These are phyloP conservation scores for Tachyglossus aculeatus DNA, from an alignment of 2,797 vertebrate species.

Conservation along the genomic window DNA sequence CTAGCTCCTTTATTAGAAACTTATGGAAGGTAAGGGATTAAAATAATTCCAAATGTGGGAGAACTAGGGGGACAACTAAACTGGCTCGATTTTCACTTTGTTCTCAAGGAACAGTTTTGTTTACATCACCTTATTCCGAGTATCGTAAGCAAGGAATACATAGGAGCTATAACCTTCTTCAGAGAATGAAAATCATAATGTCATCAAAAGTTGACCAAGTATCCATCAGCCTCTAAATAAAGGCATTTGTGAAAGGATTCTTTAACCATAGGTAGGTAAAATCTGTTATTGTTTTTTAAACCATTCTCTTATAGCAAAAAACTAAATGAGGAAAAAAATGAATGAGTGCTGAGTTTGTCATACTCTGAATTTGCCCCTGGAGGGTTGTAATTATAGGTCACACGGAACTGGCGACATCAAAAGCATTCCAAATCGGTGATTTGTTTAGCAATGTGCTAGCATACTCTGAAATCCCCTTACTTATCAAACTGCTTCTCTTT, in stretches of 20 bases:
- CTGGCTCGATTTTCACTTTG: too few relatives aligned
- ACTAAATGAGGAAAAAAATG: not conserved
- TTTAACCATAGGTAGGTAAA: not conserved
- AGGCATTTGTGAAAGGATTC: not conserved
- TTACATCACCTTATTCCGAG: too few relatives aligned
- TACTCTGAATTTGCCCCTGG: slow-evolving; percentile 1
- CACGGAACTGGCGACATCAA: not conserved
- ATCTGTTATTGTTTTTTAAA: not conserved
- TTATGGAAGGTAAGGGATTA: too few relatives aligned
- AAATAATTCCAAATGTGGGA: too few relatives aligned
- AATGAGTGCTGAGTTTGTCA: not conserved
- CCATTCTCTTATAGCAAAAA: slow-evolving; percentile 1
- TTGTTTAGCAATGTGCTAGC: not conserved
- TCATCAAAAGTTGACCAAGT: not conserved
- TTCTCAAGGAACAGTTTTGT: too few relatives aligned
- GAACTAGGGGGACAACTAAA: too few relatives aligned
- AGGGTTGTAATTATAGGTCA: not conserved
- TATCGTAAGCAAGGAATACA: too few relatives aligned
- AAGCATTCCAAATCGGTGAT: not conserved
- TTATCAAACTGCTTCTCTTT: not conserved
- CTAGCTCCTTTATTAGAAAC: too few relatives aligned
- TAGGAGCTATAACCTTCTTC: not conserved
- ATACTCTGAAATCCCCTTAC: not conserved
- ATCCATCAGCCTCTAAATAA: not conserved
- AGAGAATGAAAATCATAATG: not conserved